Percentiles rank a stretch among this genome's conserved stretches.
These are phyloP conservation scores for Chelidonichthys spinosus DNA, from an alignment of 2,797 vertebrate genomes.

Conservation along the genomic window DNA sequence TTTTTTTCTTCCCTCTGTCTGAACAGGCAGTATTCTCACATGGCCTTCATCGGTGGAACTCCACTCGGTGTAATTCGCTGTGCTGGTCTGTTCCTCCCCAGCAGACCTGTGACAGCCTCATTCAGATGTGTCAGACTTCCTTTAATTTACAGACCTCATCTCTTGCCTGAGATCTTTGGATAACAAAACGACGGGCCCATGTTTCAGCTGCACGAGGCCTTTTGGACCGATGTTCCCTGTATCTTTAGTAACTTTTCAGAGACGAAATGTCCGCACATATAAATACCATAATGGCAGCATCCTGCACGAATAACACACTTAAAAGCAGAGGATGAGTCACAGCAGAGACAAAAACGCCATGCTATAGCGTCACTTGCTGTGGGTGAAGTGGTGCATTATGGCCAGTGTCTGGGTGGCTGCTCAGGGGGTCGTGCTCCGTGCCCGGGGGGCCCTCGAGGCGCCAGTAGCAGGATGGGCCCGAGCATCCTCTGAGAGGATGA, in stretches of 20 bases:
- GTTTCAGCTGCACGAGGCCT: conserved; percentile 33
- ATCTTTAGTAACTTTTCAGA: conserved; percentile 13
- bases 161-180: conserved; percentile 45
- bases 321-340: conserved; percentile 43
- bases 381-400: conserved; percentile 76
- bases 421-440: conserved; percentile 74
- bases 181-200: conserved; percentile 23
- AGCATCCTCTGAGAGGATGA: conserved; percentile 82
- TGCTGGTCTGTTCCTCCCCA: conserved; percentile 60
- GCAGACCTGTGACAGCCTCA: conserved; percentile 56
- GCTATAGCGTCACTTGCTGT: conserved; percentile 17
- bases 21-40: conserved; percentile 76
- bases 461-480: conserved; percentile 81
- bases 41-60: conserved; percentile 70
- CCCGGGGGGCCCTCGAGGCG: conserved; percentile 77
- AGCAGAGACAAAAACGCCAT: conserved; percentile 36
- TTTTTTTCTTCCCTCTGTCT: conserved; percentile 64
- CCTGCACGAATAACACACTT: conserved; percentile 1
- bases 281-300: conserved; percentile 8
- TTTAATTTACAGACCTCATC: conserved; percentile 41
- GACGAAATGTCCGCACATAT: conserved; percentile 18
- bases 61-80: conserved; percentile 65
- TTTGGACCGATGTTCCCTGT: background rate
- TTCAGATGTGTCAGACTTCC: conserved; percentile 57
- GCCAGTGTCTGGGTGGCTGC: conserved; percentile 77